phyloP scores from a whole-genome alignment of 2,797 vertebrate genomes.

The Sylvilagus floridanus region DNA sequence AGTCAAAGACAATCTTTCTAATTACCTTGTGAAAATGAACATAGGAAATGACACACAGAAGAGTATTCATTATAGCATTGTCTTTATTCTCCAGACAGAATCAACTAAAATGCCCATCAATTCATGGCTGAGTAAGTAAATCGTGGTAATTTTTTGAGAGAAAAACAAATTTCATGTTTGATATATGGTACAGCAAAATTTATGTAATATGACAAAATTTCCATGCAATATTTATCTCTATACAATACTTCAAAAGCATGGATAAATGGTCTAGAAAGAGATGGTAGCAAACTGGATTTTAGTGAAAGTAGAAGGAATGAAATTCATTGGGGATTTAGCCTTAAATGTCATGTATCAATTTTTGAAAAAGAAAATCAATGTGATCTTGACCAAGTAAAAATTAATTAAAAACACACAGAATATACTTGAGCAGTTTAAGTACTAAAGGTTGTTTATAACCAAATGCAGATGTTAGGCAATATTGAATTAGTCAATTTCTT shows the following conservation, averaged over 20 bases:
- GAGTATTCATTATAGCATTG: background rate
- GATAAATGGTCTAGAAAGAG: background rate
- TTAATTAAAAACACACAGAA: conserved; percentile 18
- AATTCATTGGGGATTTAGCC: background rate
- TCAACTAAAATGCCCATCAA: background rate
- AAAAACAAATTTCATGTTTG: background rate
- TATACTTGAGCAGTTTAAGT: background rate
- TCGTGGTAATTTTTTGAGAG: background rate
- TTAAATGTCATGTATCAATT: background rate
- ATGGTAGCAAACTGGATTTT: background rate
- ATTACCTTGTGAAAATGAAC: background rate
- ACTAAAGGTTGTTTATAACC: background rate
- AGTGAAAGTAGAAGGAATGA: background rate
- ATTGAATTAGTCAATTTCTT: background rate
- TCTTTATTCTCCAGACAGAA: background rate
- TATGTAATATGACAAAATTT: background rate
- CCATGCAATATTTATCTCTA: background rate
- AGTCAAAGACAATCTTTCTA: background rate
- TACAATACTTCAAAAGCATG: background rate
- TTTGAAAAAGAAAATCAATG: background rate
- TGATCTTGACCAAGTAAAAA: background rate
- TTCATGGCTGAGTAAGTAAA: background rate
- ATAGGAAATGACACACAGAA: background rate
- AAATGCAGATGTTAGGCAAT: background rate
- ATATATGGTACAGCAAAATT: background rate